Percentiles rank a stretch among this genome's conserved stretches.
These are phyloP conservation scores for Glossosoma conforme DNA, from an alignment of 1,140 invertebrate species.

Conservation along the genomic window DNA sequence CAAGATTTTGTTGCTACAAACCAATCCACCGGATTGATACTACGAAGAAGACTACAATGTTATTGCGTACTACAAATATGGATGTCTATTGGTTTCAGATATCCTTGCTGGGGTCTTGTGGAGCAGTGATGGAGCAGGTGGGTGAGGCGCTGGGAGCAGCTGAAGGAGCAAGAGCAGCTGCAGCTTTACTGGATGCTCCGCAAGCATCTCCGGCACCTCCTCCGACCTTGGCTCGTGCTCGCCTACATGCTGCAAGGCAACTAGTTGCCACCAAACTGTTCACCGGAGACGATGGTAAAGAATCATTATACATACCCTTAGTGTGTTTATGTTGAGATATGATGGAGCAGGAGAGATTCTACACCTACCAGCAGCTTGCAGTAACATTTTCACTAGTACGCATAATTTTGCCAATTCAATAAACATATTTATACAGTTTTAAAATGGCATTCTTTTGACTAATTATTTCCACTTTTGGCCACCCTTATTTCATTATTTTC, in stretches of 20 bases:
- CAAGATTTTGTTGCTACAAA: too few species aligned
- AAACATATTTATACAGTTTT: too few species aligned
- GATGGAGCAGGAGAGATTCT: not conserved
- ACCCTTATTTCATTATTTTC: too few species aligned
- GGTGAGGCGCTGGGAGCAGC: conserved; percentile 41
- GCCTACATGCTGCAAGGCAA: conserved; percentile 41
- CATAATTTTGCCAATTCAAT: too few species aligned
- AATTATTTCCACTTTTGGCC: too few species aligned
- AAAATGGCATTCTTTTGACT: too few species aligned
- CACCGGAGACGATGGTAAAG: conserved; percentile 24
- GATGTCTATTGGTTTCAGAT: conserved; percentile 47
- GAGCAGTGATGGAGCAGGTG: conserved; percentile 45
- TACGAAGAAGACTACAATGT: too few species aligned
- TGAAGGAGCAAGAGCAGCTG: conserved; percentile 42
- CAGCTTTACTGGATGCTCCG: conserved; percentile 41
- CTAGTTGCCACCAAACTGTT: conserved; percentile 34
- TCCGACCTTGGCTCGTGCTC: conserved; percentile 38
- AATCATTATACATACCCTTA: not conserved
- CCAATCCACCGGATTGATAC: too few species aligned
- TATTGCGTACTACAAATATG: too few species aligned
- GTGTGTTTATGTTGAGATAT: not conserved
- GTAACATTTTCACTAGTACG: too few species aligned
- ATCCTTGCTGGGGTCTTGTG: conserved; percentile 57
- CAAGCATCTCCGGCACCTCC: conserved; percentile 35
- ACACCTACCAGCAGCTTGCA: too few species aligned